Percentiles rank a stretch among this genome's conserved stretches.
These are phyloP conservation scores for Corythornis madagascariensis DNA, from an alignment of 2,113 vertebrate species.

Conservation along the genomic window DNA sequence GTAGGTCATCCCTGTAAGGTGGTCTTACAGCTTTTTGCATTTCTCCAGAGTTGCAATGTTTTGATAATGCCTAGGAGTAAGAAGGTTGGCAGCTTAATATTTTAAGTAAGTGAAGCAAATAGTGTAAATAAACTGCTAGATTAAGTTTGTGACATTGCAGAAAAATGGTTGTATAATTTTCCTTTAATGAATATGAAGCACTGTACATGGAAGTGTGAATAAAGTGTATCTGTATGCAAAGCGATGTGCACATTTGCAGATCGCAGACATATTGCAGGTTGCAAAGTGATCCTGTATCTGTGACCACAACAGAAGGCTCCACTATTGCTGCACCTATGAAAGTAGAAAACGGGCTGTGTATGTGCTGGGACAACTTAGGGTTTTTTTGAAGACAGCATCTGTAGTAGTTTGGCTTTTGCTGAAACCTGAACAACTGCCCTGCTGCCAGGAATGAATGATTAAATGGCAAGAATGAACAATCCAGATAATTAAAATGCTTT, in stretches of 20 bases:
- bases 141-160: constrained; percentile 41
- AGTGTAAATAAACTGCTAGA: constrained; percentile 72
- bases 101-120: constrained; percentile 2
- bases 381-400: neutral
- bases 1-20: neutral
- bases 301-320: neutral
- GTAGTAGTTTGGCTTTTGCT: neutral
- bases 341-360: neutral
- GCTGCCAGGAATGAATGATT: neutral
- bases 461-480: constrained; percentile 10
- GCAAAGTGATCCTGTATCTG: neutral
- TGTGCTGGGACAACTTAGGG: neutral
- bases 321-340: neutral
- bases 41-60: neutral
- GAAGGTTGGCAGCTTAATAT: neutral
- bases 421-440: neutral
- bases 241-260: neutral
- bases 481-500: constrained; percentile 47
- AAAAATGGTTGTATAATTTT: constrained; percentile 79
- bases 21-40: neutral
- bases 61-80: neutral
- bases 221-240: constrained; percentile 68
- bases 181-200: constrained; percentile 69
- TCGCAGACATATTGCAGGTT: neutral
- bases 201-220: constrained; percentile 76